Conservation (phyloP, 2,113 vertebrate genomes). For the Caranx melampygus region DNA sequence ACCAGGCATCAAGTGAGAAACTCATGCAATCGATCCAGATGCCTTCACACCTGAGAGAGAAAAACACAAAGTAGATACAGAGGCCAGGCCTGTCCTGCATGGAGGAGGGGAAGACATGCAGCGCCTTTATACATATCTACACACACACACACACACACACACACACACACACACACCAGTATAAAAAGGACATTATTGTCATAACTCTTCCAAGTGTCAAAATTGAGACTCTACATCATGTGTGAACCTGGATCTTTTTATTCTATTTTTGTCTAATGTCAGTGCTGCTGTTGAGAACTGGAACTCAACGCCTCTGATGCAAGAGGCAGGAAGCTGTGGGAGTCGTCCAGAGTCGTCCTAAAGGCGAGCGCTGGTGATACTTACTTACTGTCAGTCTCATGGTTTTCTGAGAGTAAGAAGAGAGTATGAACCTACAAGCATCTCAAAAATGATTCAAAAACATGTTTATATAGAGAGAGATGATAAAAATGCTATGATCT, state of each 20-base stretch:
- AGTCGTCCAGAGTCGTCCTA: too few species aligned
- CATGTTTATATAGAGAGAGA: too few species aligned
- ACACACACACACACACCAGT: background rate
- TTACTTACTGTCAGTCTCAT: too few species aligned
- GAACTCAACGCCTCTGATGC: background rate
- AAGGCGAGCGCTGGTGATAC: too few species aligned
- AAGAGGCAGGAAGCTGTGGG: too few species aligned
- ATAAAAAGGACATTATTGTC: background rate
- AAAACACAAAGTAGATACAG: conserved; percentile 46
- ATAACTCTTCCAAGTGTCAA: background rate
- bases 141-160: conserved; percentile 16
- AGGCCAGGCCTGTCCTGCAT: conserved; percentile 6
- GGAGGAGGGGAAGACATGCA: background rate
- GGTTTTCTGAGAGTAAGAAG: too few species aligned
- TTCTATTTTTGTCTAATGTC: background rate
- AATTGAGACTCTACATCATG: background rate
- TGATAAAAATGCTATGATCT: too few species aligned
- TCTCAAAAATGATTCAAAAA: too few species aligned
- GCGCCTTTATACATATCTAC: background rate
- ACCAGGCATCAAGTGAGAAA: conserved; percentile 49
- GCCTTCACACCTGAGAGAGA: conserved; percentile 36
- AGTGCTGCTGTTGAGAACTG: background rate
- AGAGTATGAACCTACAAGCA: too few species aligned
- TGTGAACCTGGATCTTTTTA: background rate
- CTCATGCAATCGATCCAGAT: conserved; percentile 45